Base-by-base conservation (phyloP, 2,797 vertebrate species). In the Microctenopoma stevenorrisi region DNA sequence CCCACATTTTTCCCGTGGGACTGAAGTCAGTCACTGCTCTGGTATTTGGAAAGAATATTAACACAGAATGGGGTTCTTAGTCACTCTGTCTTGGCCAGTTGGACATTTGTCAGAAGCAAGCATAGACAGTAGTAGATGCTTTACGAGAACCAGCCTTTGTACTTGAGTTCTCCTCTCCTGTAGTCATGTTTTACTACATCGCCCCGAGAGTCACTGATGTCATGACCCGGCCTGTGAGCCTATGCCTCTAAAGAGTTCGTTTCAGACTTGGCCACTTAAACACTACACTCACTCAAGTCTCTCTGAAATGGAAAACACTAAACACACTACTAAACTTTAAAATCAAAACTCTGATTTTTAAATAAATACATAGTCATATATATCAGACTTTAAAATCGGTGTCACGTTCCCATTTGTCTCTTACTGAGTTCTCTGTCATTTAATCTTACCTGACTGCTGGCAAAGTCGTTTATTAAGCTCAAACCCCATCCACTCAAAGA, bases 1-100 rank as follows among this genome's bases (percentile, higher is more conserved):
- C 84, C 82, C 79, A 82, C 74, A 65, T 60, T 67, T 80, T 83
- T 79, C 83, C 87, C 87, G 76, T 53, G 68, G 76, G 85, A 51
- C 65, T 67, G 65, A 67, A 60, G 76, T 84, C 74, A 80, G 78
- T 91, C 86, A 91, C 56, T 78, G 50, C 68, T 92, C 60, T 90
- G 86, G 88, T 89, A 93, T 94, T 90, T 86, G 64, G 50, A 68
- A 84, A 83, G 38, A 18, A 82, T 86, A 83, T 80, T 79, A 82
- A 82, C 56, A 75, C 62, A 78, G 68, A 83, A 75, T 73, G 40
- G 60, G 59, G 74, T 64, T 88, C 78, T 91, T 89, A 91, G 88
- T 92, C 89, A 92, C 68, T 81, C 69, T 42, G 68, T 73, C 68
- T 58, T 71, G 68, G 80, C 70, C 62, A 70, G 77, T 55, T 78